A percentile compares a stretch with the other conserved stretches of the same genome.
phyloP scores from a whole-genome alignment of 2,797 vertebrate species.

The Xenops minutus region DNA sequence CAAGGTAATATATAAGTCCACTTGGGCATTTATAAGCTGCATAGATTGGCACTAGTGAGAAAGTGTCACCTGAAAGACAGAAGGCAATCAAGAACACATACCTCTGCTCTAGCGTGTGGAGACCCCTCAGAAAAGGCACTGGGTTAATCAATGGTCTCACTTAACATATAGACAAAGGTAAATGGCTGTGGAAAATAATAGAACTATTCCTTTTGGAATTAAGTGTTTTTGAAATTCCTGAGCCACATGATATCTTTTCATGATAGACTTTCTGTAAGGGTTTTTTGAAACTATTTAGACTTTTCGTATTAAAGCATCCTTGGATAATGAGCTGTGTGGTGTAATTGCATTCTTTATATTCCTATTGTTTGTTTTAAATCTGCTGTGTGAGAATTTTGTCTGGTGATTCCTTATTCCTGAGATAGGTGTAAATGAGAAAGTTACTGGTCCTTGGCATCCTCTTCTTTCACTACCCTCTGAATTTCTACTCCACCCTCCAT shows the following conservation, averaged over 20 bases:
- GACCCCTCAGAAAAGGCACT: not conserved
- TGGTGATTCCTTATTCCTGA: not conserved
- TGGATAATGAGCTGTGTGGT: not conserved
- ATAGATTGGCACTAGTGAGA: not conserved
- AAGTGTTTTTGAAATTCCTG: not conserved
- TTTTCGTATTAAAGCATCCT: not conserved
- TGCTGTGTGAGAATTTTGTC: not conserved
- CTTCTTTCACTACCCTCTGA: not conserved
- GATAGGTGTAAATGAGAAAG: not conserved
- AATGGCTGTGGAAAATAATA: not conserved
- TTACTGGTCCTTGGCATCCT: not conserved
- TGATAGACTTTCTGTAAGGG: not conserved
- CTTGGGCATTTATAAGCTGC: not conserved
- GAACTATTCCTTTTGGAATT: not conserved
- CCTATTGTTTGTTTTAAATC: not conserved
- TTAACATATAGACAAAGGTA: not conserved
- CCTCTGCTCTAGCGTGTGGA: not conserved
- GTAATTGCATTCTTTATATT: not conserved
- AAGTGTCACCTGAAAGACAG: not conserved
- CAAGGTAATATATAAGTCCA: not conserved
- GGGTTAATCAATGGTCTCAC: not conserved
- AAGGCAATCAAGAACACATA: not conserved
- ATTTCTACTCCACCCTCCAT: not conserved
- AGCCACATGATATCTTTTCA: not conserved
- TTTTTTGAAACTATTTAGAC: not conserved